phyloP scores from a whole-genome alignment of 1,140 invertebrate genomes.

The Leguminivora glycinivorella region DNA sequence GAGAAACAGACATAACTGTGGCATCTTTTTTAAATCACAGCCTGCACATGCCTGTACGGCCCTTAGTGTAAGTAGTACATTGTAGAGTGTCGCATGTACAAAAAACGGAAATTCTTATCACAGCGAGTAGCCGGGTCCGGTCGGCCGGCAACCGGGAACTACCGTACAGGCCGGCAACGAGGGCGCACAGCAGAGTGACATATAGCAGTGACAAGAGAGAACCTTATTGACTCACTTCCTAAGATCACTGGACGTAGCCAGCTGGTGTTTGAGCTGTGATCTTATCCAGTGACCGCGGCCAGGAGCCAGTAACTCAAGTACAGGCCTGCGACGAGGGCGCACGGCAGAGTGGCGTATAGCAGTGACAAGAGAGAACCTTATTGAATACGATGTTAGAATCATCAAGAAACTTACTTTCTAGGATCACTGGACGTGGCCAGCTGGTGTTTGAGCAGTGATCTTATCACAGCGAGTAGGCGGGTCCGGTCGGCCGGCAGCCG shows the following conservation, averaged over 20 bases:
- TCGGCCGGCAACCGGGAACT: slow-evolving; percentile 89
- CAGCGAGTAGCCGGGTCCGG: slow-evolving; percentile 85
- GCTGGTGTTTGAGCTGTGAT: slow-evolving; percentile 90
- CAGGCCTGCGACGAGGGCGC: slow-evolving; percentile 88
- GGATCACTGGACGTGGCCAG: slow-evolving; percentile 91
- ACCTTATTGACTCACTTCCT: slow-evolving; percentile 78
- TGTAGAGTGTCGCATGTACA: no score
- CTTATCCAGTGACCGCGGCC: slow-evolving; percentile 88
- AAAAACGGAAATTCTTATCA: no score
- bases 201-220: no score
- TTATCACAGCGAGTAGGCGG: slow-evolving; percentile 87
- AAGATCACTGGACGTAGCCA: slow-evolving; percentile 90
- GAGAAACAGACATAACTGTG: no score
- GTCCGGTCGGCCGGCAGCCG: slow-evolving; percentile 89
- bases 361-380: no score
- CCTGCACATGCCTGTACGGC: no score
- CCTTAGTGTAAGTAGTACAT: no score
- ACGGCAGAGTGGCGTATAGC: slow-evolving; percentile 77
- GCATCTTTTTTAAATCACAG: no score
- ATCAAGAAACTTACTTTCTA: slow-evolving; percentile 79
- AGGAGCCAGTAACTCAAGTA: slow-evolving; percentile 89
- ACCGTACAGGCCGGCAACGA: slow-evolving; percentile 91
- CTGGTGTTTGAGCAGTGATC: slow-evolving; percentile 91
- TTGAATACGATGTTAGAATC: background rate
- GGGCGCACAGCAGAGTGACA: slow-evolving; percentile 81